Percentiles rank a stretch among this genome's conserved stretches.
Conservation (phyloP, 2,797 vertebrate genomes). For the Enteromius anoplus region DNA sequence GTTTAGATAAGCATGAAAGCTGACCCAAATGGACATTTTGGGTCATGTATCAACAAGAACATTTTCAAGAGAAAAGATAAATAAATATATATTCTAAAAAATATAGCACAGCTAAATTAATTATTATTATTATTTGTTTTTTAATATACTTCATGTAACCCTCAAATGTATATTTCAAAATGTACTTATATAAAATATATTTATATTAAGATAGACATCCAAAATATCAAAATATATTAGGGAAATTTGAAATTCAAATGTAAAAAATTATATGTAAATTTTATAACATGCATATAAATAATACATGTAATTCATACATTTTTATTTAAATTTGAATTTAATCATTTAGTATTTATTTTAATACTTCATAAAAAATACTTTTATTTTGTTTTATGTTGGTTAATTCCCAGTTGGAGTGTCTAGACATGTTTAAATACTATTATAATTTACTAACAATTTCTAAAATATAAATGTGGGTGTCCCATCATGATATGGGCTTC, state of each 20-base stretch:
- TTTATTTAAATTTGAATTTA: background rate
- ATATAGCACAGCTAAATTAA: background rate
- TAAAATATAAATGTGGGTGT: slow-evolving; percentile 10
- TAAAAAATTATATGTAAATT: no score
- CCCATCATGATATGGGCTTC: background rate
- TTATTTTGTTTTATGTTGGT: background rate
- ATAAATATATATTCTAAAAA: background rate
- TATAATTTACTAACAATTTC: slow-evolving; percentile 4
- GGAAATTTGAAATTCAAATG: no score
- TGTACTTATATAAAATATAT: background rate
- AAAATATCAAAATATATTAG: no score
- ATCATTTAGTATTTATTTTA: background rate
- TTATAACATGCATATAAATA: no score
- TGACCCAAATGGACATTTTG: background rate
- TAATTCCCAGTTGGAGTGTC: background rate
- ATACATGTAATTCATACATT: background rate
- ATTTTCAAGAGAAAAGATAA: background rate
- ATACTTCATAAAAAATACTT: background rate
- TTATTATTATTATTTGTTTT: background rate
- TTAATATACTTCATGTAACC: background rate
- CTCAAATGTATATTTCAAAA: background rate
- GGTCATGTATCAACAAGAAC: background rate
- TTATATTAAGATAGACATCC: no score
- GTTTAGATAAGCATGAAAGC: background rate
- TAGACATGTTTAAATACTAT: background rate